These are phyloP conservation scores for Montipora efflorescens DNA, from an alignment of 64 coral and sea anemone genomes.

Conservation along the genomic window DNA sequence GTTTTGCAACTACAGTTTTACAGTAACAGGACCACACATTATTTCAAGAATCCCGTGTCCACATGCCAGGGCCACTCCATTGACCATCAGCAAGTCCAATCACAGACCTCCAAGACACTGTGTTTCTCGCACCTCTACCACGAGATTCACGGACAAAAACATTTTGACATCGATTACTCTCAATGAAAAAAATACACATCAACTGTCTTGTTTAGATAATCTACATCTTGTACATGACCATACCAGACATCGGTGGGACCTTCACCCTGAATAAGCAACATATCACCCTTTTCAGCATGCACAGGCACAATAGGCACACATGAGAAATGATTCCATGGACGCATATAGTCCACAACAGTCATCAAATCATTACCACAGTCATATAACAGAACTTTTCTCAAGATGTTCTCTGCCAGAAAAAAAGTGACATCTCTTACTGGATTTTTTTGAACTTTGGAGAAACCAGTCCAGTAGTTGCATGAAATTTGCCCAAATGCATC, in stretches of 20 bases:
- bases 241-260: slow-evolving; percentile 45
- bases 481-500: not conserved
- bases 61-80: slow-evolving; percentile 11
- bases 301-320: slow-evolving; percentile 54
- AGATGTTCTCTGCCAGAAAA: slow-evolving; percentile 26
- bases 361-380: slow-evolving; percentile 16
- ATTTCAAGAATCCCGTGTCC: slow-evolving; percentile 13
- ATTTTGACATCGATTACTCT: slow-evolving; percentile 45
- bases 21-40: slow-evolving; percentile 17
- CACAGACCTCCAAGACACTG: slow-evolving; percentile 39
- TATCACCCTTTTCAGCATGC: slow-evolving; percentile 54
- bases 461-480: slow-evolving; percentile 43
- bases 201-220: slow-evolving; percentile 23
- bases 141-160: slow-evolving; percentile 45
- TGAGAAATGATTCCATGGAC: not conserved
- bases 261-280: slow-evolving; percentile 66
- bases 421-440: not conserved
- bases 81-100: slow-evolving; percentile 56
- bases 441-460: not conserved
- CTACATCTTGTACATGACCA: slow-evolving; percentile 52
- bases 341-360: slow-evolving; percentile 50
- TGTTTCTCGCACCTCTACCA: slow-evolving; percentile 48
- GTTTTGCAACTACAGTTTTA: not conserved
- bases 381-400: slow-evolving; percentile 40
- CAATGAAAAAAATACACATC: slow-evolving; percentile 56